Conservation (phyloP, 2,797 vertebrate species). For the Anableps anableps region DNA sequence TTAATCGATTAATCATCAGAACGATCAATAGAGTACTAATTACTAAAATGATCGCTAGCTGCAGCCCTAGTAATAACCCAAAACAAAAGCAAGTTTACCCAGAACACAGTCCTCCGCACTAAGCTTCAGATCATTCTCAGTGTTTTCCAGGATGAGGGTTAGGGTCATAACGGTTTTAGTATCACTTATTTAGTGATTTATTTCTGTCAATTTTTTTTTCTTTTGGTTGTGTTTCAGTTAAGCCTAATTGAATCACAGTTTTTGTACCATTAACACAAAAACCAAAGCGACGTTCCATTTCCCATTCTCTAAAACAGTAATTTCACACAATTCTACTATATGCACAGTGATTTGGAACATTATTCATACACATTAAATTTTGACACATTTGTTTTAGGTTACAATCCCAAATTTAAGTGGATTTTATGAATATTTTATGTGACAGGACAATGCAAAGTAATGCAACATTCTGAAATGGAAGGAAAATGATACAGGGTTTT, state of each 20-base stretch:
- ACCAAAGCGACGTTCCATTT: not conserved
- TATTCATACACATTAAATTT: too few species aligned
- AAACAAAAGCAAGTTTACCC: slow-evolving; percentile 1
- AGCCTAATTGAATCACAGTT: not conserved
- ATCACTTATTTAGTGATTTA: not conserved
- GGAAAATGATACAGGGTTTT: not conserved
- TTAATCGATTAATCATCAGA: too few species aligned
- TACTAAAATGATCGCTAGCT: too few species aligned
- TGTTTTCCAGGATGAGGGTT: too few species aligned
- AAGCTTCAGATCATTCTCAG: not conserved
- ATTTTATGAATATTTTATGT: too few species aligned
- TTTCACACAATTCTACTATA: not conserved
- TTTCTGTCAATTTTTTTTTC: not conserved
- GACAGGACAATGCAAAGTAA: too few species aligned
- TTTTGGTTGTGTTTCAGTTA: not conserved
- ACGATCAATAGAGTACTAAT: too few species aligned
- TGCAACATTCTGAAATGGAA: not conserved
- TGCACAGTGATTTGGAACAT: too few species aligned
- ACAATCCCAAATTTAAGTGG: too few species aligned
- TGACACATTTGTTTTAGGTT: too few species aligned
- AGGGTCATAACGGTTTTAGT: not conserved
- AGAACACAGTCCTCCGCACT: not conserved
- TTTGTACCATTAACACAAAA: too few species aligned
- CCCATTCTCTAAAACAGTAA: not conserved
- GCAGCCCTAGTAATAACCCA: too few species aligned